Conservation (phyloP, 2,888 invertebrate genomes). For the Lepidochitona cinerea region DNA sequence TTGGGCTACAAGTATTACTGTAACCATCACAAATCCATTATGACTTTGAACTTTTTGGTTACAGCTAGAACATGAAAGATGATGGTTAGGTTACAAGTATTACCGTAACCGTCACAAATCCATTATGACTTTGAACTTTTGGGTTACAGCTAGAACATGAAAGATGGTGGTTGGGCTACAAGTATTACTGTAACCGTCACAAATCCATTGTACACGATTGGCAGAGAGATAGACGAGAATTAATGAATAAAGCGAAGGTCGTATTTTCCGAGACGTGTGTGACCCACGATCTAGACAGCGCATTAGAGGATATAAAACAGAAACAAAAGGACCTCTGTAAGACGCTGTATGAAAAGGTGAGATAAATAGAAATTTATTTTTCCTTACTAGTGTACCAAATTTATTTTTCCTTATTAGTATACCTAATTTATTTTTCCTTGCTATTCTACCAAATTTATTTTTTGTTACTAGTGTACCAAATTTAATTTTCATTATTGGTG, state of each 20-base stretch:
- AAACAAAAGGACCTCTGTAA: constrained; percentile 59
- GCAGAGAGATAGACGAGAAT: constrained; percentile 60
- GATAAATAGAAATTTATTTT: too few species aligned
- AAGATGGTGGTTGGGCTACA: constrained; percentile 63
- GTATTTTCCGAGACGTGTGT: constrained; percentile 51
- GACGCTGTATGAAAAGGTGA: constrained; percentile 59
- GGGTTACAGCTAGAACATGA: constrained; percentile 62
- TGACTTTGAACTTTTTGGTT: not conserved
- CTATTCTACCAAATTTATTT: too few species aligned
- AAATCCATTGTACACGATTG: constrained; percentile 60
- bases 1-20: constrained; percentile 58
- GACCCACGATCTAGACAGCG: constrained; percentile 55
- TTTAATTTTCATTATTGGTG: too few species aligned
- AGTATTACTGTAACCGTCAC: constrained; percentile 58
- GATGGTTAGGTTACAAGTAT: constrained; percentile 62
- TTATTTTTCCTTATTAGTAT: too few species aligned
- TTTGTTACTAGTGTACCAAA: too few species aligned
- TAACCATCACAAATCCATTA: constrained; percentile 11
- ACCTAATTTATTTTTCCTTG: too few species aligned
- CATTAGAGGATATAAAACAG: constrained; percentile 49
- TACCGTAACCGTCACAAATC: constrained; percentile 57
- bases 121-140: constrained; percentile 20
- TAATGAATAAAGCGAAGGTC: constrained; percentile 53
- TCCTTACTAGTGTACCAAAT: too few species aligned
- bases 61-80: constrained; percentile 67